Evolutionary conservation across 1,140 invertebrate genomes (phyloP), one percentile per base, ranked within the genome.

Genomic region (Pachyrhynchus sulphureomaculatus): DNA sequence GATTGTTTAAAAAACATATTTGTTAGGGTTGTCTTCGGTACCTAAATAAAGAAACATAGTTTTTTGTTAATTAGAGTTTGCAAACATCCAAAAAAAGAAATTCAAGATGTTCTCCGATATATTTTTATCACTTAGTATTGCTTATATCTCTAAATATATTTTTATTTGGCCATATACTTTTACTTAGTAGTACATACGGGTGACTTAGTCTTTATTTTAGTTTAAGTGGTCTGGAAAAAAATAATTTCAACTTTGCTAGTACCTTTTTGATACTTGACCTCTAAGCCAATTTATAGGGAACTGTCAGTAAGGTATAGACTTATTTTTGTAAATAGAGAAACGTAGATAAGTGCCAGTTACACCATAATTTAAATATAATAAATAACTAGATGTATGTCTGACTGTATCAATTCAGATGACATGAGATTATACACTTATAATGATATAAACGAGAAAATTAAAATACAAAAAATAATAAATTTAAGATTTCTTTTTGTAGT

Each of bases 291-390:
- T 48, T 34, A 29, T 34, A 48, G 45, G 15, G 18, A 47, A 36
- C 24, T 18, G 45, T 53, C 36, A 18, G 24, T 71, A 67, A 73
- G 60, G 62, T 68, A 65, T 73, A 73, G 72, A 73, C 67, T 72
- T 75, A 75, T 75, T 75, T 75, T 75, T 75, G 73, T 75, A 75
- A 67, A 75, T 75, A 74, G 34, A 58, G 41, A 54, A 54, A 62
- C 65, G 60, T 70, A 65, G 66, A 68, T 72, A 74, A 72, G 72
- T 71, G 72, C 72, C 72, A 74, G 72, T 74, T 72, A 39, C 45
- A 62, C 63, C 58, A 61, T 61, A 61, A 61, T 61, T 61, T 61
- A 59, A 49, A 32, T 57, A 42, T 48, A 20, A 45, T 26, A 48
- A 42, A 51, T 23, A 61, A 61, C 44, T 61, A 51, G 29, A 45